Conservation (phyloP, 2,888 invertebrate genomes). For the Orthonevra nobilis region DNA sequence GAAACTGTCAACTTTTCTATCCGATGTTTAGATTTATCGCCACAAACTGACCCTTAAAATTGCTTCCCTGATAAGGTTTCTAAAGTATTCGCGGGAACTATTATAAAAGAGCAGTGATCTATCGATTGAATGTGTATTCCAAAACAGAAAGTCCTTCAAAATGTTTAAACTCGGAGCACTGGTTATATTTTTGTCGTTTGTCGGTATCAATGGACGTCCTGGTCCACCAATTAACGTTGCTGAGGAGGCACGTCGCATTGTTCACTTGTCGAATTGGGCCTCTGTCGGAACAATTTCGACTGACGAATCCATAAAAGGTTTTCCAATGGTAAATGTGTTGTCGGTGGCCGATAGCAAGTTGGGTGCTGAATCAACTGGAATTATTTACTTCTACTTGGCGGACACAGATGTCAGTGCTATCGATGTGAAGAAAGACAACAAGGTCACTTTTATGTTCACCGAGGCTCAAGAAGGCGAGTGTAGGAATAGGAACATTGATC, state of each 20-base stretch:
- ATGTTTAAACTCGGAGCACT: conserved; percentile 42
- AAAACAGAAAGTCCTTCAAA: too few relatives aligned
- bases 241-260: conserved; percentile 41
- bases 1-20: too few relatives aligned
- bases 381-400: conserved; percentile 50
- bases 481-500: conserved; percentile 23
- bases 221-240: conserved; percentile 16
- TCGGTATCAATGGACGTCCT: conserved; percentile 14
- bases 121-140: too few relatives aligned
- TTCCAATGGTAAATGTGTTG: conserved; percentile 39
- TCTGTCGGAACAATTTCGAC: conserved; percentile 45
- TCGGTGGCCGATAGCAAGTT: conserved; percentile 47
- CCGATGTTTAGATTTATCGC: too few relatives aligned
- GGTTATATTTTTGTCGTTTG: conserved; percentile 24
- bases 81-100: too few relatives aligned
- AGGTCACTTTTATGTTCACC: conserved; percentile 48
- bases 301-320: neutral
- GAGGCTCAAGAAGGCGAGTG: conserved; percentile 56
- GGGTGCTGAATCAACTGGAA: conserved; percentile 23
- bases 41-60: too few relatives aligned
- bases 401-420: conserved; percentile 7
- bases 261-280: conserved; percentile 57
- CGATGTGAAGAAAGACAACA: conserved; percentile 38
- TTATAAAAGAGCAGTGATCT: too few relatives aligned
- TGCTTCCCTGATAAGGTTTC: too few relatives aligned